These are phyloP conservation scores for Cephalopachus bancanus DNA, from an alignment of 2,797 vertebrate genomes.

Conservation along the genomic window DNA sequence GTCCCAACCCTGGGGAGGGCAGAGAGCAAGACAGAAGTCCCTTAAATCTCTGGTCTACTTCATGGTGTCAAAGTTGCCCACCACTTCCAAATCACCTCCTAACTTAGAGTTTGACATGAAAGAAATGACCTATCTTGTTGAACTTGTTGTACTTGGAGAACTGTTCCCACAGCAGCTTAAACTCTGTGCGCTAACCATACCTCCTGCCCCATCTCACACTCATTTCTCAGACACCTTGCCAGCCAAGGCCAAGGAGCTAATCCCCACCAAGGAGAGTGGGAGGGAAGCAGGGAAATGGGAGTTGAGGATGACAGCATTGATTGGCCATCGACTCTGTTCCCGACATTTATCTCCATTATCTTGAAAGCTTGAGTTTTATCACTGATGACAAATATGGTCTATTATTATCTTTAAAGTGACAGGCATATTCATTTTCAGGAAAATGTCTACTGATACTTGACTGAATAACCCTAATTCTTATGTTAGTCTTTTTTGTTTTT, in stretches of 20 bases:
- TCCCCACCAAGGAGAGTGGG: not conserved
- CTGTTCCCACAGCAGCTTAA: too few species aligned
- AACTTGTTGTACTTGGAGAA: not conserved
- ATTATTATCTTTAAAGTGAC: not conserved
- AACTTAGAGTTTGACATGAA: not conserved
- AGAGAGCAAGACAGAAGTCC: not conserved
- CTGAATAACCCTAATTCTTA: conserved; percentile 6
- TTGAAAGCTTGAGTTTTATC: conserved; percentile 17
- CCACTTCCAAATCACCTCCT: not conserved
- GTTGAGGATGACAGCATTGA: rapidly evolving
- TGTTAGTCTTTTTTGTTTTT: not conserved
- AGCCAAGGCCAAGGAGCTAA: rapidly evolving
- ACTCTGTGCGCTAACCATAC: not conserved
- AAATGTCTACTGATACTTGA: not conserved
- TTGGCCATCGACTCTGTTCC: not conserved
- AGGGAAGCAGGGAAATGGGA: too few species aligned
- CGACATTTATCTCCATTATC: not conserved
- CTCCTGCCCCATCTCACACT: not conserved
- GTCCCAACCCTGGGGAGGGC: rapidly evolving
- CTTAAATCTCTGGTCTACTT: not conserved
- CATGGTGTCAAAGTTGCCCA: not conserved
- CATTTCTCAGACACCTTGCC: not conserved
- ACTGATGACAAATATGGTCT: not conserved
- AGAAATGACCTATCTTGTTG: not conserved
- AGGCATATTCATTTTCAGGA: not conserved